Conservation (phyloP, 2,113 vertebrate genomes). For the Zingel zingel region DNA sequence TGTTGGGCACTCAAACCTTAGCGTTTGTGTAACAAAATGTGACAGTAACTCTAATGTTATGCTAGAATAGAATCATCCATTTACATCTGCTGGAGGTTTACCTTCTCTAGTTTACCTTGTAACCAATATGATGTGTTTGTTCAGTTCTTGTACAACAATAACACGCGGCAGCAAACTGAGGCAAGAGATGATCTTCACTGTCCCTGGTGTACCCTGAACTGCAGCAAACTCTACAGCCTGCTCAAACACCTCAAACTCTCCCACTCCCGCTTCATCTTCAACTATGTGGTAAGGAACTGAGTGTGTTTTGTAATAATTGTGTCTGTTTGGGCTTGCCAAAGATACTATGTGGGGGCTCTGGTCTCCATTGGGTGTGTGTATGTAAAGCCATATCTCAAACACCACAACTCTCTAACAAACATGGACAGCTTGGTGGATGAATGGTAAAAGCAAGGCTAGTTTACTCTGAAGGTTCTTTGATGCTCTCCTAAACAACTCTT, state of each 20-base stretch:
- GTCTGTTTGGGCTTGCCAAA: neutral
- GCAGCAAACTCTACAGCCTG: conserved; percentile 97
- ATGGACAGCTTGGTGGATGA: neutral
- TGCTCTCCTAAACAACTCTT: too few species aligned
- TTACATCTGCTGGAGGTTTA: conserved; percentile 13
- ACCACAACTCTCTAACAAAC: neutral
- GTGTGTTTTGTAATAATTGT: neutral
- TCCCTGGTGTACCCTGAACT: conserved; percentile 98
- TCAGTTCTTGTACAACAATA: conserved; percentile 98
- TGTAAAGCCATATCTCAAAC: neutral
- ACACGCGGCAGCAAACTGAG: conserved; percentile 97
- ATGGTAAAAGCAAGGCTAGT: neutral
- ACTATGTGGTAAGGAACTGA: conserved; percentile 92
- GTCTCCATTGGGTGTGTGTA: neutral
- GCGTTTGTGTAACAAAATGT: neutral
- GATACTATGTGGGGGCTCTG: neutral
- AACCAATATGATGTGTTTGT: conserved; percentile 31
- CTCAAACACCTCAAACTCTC: conserved; percentile 99
- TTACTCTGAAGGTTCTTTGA: neutral
- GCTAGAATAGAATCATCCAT: conserved; percentile 2
- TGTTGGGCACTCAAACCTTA: neutral
- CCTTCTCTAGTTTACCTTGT: conserved; percentile 2
- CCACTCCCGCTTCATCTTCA: conserved; percentile 98
- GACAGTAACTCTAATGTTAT: conserved; percentile 19
- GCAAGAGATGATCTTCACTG: conserved; percentile 97